Conservation (phyloP, 2,113 vertebrate species). For the Pterocles gutturalis region DNA sequence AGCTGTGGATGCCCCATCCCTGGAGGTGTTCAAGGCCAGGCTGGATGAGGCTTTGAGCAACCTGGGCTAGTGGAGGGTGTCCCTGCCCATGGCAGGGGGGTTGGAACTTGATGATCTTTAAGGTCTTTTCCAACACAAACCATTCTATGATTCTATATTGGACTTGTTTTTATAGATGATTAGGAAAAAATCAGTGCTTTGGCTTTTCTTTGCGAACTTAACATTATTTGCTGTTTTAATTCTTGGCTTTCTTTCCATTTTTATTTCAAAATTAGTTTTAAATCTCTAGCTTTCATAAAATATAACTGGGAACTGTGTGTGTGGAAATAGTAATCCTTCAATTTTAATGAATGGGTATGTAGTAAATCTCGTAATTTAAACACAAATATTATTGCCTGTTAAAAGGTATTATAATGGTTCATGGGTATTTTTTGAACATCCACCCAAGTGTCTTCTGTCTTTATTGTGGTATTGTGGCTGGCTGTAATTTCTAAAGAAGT, state of each 20-base stretch:
- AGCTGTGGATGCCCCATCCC: too few species aligned
- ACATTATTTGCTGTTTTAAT: conserved; percentile 24
- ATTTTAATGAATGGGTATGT: neutral
- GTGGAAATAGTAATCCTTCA: neutral
- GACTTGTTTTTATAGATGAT: neutral
- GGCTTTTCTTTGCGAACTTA: neutral
- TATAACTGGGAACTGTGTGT: neutral
- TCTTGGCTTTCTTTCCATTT: neutral
- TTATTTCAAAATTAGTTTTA: neutral
- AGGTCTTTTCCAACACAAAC: too few species aligned
- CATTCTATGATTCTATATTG: neutral
- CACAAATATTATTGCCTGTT: neutral
- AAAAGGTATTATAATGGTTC: neutral
- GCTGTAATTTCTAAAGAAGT: neutral
- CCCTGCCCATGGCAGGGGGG: too few species aligned
- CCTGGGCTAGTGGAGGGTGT: too few species aligned
- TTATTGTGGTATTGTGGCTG: neutral
- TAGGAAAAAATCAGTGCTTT: neutral
- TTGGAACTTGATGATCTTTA: too few species aligned
- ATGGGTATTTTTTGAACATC: neutral
- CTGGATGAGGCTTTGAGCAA: too few species aligned
- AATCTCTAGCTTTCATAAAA: neutral
- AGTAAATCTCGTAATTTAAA: neutral
- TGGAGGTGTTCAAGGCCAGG: too few species aligned
- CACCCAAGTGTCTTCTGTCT: neutral